Conservation (phyloP, 2,888 invertebrate genomes). For the Eilema sororculum region DNA sequence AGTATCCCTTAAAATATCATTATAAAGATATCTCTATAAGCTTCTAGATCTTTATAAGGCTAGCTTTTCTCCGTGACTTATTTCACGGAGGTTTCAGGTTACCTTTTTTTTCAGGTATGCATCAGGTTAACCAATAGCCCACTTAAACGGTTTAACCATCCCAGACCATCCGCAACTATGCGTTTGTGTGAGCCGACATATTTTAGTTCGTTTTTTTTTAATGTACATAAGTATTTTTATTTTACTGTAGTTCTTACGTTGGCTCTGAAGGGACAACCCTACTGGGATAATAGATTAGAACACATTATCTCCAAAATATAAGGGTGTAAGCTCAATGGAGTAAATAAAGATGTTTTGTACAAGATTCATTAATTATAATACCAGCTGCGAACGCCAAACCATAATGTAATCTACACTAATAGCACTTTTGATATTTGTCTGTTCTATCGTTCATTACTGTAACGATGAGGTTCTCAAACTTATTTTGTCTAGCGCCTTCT, state of each 20-base stretch:
- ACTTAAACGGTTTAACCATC: too few relatives aligned
- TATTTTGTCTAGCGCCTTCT: neutral
- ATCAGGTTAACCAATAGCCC: too few relatives aligned
- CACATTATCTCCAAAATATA: conserved; percentile 18
- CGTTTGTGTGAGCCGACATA: too few relatives aligned
- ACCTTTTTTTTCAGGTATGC: too few relatives aligned
- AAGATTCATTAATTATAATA: conserved; percentile 20
- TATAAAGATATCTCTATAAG: too few relatives aligned
- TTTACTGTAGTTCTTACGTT: neutral
- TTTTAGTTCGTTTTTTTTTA: too few relatives aligned
- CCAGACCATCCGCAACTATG: too few relatives aligned
- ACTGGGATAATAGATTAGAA: neutral
- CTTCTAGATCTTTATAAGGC: neutral
- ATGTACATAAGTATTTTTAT: too few relatives aligned
- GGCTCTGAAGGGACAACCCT: conserved; percentile 6
- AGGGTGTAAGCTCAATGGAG: conserved; percentile 13
- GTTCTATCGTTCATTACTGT: conserved; percentile 16
- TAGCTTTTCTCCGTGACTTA: too few relatives aligned
- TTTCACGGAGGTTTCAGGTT: too few relatives aligned
- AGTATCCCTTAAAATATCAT: too few relatives aligned
- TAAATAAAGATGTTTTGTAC: conserved; percentile 20
- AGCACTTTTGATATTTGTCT: conserved; percentile 17
- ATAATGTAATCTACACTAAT: conserved; percentile 13
- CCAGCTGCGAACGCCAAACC: conserved; percentile 14
- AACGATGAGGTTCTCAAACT: neutral